These are phyloP conservation scores for Yponomeuta malinellus DNA, from an alignment of 2,888 invertebrate species.

Conservation along the genomic window DNA sequence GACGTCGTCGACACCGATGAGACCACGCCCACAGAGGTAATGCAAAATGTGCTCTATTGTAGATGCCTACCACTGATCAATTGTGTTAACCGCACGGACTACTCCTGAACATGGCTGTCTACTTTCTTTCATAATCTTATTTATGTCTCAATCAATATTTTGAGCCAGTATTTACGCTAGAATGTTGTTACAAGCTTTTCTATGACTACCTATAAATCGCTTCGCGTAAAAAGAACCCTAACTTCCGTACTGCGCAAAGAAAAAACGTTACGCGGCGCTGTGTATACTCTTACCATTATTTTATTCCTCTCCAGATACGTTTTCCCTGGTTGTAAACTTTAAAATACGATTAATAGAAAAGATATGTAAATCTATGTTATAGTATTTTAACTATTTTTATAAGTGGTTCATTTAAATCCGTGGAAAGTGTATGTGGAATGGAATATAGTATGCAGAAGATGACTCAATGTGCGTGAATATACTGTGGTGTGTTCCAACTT, in stretches of 20 bases:
- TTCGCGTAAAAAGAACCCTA: no score
- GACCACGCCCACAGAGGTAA: conserved; percentile 72
- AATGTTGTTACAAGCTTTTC: neutral
- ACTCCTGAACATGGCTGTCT: neutral
- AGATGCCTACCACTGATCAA: conserved; percentile 65
- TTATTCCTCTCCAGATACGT: no score
- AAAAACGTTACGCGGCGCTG: no score
- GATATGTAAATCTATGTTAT: no score
- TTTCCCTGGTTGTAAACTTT: no score
- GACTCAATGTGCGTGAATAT: neutral
- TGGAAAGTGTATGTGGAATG: no score
- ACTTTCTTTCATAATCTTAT: neutral
- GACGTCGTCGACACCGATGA: conserved; percentile 71
- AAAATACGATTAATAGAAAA: no score
- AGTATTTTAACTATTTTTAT: no score
- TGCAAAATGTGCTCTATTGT: conserved; percentile 63
- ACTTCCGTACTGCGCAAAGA: no score
- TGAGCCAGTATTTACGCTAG: neutral
- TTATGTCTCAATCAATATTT: neutral
- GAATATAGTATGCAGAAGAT: neutral
- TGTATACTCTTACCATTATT: no score
- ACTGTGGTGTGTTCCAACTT: neutral
- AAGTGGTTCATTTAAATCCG: no score
- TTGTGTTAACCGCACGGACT: conserved; percentile 28
- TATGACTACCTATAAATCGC: no score